Evolutionary conservation across 2,797 vertebrate species (phyloP).

Genomic region (Apogon hyalosoma): DNA sequence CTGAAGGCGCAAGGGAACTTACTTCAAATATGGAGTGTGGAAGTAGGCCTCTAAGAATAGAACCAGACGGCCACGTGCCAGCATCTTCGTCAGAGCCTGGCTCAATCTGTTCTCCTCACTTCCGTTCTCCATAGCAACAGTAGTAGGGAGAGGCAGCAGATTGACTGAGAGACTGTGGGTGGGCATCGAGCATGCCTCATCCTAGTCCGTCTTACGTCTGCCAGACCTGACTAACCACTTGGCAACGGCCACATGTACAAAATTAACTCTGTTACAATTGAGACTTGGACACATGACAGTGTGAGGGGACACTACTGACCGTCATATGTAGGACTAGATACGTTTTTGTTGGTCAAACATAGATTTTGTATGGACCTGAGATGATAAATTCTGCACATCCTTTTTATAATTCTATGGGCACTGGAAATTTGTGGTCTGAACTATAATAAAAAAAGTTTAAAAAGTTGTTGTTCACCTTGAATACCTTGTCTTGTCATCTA

Average conservation of each 20-base stretch:
- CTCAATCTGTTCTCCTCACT: slow-evolving; percentile 73
- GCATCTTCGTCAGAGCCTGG: slow-evolving; percentile 75
- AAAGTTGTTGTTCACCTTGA: too few species aligned
- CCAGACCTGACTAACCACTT: slow-evolving; percentile 70
- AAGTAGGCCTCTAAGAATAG: slow-evolving; percentile 79
- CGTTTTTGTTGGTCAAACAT: background rate
- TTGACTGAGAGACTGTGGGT: slow-evolving; percentile 82
- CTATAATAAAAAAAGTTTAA: background rate
- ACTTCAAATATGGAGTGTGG: slow-evolving; percentile 77
- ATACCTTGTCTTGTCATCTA: slow-evolving; percentile 13
- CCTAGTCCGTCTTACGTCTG: slow-evolving; percentile 70
- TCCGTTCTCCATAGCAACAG: slow-evolving; percentile 79
- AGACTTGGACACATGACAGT: slow-evolving; percentile 16
- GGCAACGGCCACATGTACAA: slow-evolving; percentile 38
- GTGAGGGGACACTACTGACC: slow-evolving; percentile 10
- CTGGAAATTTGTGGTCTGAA: background rate
- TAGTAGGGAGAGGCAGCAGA: slow-evolving; percentile 78
- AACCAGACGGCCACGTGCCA: slow-evolving; percentile 74
- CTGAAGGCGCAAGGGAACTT: slow-evolving; percentile 43
- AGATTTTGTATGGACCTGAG: too few species aligned
- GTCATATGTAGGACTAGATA: background rate
- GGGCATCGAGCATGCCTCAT: slow-evolving; percentile 70
- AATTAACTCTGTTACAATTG: slow-evolving; percentile 49
- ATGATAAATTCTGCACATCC: background rate
- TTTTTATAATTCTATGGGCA: background rate